phyloP scores from a whole-genome alignment of 1,140 invertebrate genomes.

The Phocides pigmalion region DNA sequence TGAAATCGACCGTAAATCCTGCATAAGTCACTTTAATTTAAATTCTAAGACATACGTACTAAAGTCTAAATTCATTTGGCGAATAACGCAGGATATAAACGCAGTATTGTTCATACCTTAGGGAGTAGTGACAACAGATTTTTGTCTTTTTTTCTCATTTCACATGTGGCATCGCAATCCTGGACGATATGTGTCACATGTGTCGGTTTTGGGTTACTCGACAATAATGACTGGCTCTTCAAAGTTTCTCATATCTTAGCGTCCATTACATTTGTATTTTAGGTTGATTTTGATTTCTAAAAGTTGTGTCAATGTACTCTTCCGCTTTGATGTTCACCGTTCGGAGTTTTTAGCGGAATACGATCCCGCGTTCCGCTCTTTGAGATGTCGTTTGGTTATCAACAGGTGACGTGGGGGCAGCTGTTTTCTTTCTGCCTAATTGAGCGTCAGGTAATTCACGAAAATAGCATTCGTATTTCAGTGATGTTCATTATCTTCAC shows the following conservation, averaged over 20 bases:
- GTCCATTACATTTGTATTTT: slow-evolving; percentile 69
- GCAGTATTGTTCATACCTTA: slow-evolving; percentile 76
- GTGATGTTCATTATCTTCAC: slow-evolving; percentile 41
- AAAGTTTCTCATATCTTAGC: slow-evolving; percentile 71
- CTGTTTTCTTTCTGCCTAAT: slow-evolving; percentile 52
- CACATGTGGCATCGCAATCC: slow-evolving; percentile 82
- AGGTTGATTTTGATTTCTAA: slow-evolving; percentile 60
- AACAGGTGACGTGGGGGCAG: slow-evolving; percentile 60
- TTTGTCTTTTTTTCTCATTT: slow-evolving; percentile 76
- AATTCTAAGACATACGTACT: slow-evolving; percentile 37
- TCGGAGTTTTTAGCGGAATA: slow-evolving; percentile 57
- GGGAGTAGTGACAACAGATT: slow-evolving; percentile 81
- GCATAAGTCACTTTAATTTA: slow-evolving; percentile 36
- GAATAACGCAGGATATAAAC: slow-evolving; percentile 45
- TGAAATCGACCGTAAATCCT: slow-evolving; percentile 62
- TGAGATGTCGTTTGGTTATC: slow-evolving; percentile 46
- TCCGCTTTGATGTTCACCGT: slow-evolving; percentile 68
- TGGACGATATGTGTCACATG: slow-evolving; percentile 81
- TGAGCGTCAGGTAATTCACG: slow-evolving; percentile 44
- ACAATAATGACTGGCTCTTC: slow-evolving; percentile 77
- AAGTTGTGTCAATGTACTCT: slow-evolving; percentile 60
- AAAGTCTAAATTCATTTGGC: slow-evolving; percentile 52
- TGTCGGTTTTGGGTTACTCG: slow-evolving; percentile 78
- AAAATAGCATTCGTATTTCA: slow-evolving; percentile 40
- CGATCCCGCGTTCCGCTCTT: slow-evolving; percentile 50